phyloP scores from a whole-genome alignment of 2,888 invertebrate genomes.

The Caenorhabditis japonica region DNA sequence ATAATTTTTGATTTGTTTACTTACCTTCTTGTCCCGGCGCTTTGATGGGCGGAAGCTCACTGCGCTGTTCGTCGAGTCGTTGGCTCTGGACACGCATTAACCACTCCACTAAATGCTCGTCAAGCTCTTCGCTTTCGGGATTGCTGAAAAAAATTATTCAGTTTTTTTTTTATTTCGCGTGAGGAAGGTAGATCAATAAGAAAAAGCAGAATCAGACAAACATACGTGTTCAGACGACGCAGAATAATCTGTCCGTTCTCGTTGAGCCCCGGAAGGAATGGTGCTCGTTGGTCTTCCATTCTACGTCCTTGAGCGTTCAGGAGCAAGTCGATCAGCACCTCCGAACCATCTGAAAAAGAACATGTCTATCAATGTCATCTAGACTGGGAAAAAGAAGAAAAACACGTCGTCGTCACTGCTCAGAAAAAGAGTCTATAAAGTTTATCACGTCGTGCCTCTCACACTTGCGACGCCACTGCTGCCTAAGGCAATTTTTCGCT shows the following conservation, averaged over 20 bases:
- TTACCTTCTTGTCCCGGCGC: constrained; percentile 35
- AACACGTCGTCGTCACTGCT: background rate
- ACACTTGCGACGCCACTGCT: background rate
- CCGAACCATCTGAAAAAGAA: constrained; percentile 64
- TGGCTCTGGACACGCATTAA: constrained; percentile 69
- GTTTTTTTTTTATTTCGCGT: constrained; percentile 1
- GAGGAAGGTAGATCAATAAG: background rate
- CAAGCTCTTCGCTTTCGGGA: constrained; percentile 52
- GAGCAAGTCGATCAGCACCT: constrained; percentile 67
- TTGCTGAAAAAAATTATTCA: constrained; percentile 44
- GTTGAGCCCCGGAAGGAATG: constrained; percentile 60
- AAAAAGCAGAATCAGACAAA: background rate
- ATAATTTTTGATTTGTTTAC: background rate
- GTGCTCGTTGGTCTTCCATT: constrained; percentile 64
- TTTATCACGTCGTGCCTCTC: constrained; percentile 16
- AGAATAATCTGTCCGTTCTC: constrained; percentile 56
- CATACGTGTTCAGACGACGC: constrained; percentile 49
- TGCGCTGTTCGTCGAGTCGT: constrained; percentile 72
- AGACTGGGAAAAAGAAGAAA: background rate
- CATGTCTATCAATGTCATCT: too few relatives aligned
- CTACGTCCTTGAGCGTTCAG: constrained; percentile 62
- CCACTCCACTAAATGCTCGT: constrained; percentile 59
- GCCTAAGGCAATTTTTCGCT: constrained; percentile 28
- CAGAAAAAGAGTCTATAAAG: constrained; percentile 3
- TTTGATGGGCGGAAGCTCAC: constrained; percentile 63